Conservation (phyloP, 2,113 vertebrate species). For the Polyodon spathula region DNA sequence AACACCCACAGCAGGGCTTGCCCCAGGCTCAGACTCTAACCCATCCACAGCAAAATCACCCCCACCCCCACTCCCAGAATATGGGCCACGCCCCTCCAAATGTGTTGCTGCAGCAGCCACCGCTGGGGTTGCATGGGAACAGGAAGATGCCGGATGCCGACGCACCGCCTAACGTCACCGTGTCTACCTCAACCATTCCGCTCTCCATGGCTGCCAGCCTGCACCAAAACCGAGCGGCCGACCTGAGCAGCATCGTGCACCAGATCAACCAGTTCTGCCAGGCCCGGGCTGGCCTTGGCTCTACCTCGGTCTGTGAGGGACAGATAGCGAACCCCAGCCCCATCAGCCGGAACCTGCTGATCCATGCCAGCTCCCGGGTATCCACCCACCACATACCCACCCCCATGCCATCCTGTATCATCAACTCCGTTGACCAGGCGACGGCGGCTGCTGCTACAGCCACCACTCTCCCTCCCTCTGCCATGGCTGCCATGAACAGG, state of each 20-base stretch:
- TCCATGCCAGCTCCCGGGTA: constrained; percentile 92
- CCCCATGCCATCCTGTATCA: constrained; percentile 72
- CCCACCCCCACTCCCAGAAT: constrained; percentile 51
- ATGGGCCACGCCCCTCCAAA: constrained; percentile 57
- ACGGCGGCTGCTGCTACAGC: constrained; percentile 46
- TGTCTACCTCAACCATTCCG: constrained; percentile 99
- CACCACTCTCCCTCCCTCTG: constrained; percentile 55
- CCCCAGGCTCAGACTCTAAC: constrained; percentile 49
- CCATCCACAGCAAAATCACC: constrained; percentile 47
- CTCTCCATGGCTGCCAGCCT: constrained; percentile 90
- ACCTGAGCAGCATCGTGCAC: constrained; percentile 95
- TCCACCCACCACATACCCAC: constrained; percentile 74
- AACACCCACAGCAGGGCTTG: constrained; percentile 45
- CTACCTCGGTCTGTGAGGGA: constrained; percentile 95
- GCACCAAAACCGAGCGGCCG: constrained; percentile 82
- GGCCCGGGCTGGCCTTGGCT: constrained; percentile 77
- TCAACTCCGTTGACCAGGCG: constrained; percentile 76
- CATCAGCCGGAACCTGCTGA: constrained; percentile 94
- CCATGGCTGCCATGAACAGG: constrained; percentile 69
- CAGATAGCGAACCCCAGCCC: constrained; percentile 98
- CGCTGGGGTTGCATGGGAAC: constrained; percentile 66
- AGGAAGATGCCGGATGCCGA: constrained; percentile 90
- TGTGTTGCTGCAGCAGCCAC: constrained; percentile 66
- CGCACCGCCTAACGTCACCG: constrained; percentile 94
- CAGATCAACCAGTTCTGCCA: constrained; percentile 99